Conservation (phyloP, 2,113 vertebrate species). For the Ursus arctos region DNA sequence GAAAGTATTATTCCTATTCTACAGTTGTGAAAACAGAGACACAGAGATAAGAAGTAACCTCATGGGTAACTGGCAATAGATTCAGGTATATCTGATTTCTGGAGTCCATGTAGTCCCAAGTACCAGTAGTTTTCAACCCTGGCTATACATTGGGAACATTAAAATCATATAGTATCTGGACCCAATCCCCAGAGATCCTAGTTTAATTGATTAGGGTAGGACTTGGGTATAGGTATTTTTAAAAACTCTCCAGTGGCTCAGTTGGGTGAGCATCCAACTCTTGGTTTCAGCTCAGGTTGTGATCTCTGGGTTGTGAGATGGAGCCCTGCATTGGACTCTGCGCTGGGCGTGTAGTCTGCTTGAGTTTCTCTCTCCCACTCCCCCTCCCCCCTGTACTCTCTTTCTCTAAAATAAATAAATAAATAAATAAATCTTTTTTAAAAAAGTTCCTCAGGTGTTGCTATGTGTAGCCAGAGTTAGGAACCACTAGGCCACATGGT, state of each 20-base stretch:
- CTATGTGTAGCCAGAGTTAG: background rate
- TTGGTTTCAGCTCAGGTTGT: background rate
- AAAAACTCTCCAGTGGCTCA: background rate
- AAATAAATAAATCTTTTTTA: background rate
- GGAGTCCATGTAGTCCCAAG: background rate
- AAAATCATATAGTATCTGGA: background rate
- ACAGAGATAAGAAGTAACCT: background rate
- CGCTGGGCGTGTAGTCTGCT: background rate
- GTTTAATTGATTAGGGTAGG: background rate
- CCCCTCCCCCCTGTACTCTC: background rate
- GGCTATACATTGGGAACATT: background rate
- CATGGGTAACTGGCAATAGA: background rate
- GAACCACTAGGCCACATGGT: background rate
- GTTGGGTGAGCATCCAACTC: background rate
- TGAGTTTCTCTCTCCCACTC: background rate
- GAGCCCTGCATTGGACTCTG: background rate
- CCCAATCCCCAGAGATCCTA: background rate
- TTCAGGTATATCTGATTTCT: background rate
- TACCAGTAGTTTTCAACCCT: background rate
- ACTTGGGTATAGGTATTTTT: background rate
- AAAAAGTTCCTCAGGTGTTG: background rate
- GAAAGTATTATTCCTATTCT: background rate
- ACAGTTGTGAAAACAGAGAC: conserved; percentile 3
- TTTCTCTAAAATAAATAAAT: background rate
- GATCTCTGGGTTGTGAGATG: background rate